Percentiles rank a stretch among this genome's conserved stretches.
Evolutionary conservation across 1,140 invertebrate species (phyloP).

Genomic region (Zaprionus camerounensis): DNA sequence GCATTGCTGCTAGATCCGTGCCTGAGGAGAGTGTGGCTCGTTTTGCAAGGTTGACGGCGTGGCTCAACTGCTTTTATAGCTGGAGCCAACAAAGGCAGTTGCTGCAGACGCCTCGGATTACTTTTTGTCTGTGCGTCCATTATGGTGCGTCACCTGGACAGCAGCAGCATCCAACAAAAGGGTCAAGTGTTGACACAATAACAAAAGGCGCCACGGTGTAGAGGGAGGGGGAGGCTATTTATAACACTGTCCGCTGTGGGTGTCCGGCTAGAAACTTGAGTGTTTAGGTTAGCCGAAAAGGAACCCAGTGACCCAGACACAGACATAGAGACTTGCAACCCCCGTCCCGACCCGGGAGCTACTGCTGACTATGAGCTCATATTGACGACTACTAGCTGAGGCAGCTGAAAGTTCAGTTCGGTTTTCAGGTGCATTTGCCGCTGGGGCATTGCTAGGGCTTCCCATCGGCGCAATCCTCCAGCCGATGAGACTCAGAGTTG

Average conservation of each 20-base stretch:
- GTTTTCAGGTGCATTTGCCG: slow-evolving; percentile 11
- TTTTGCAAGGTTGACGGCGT: slow-evolving; percentile 46
- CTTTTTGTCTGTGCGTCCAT: slow-evolving; percentile 73
- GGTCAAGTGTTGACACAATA: slow-evolving; percentile 68
- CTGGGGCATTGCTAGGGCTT: slow-evolving; percentile 3
- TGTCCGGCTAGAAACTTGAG: slow-evolving; percentile 31
- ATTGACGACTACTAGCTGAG: slow-evolving; percentile 18
- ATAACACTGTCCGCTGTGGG: slow-evolving; percentile 29
- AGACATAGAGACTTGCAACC: slow-evolving; percentile 30
- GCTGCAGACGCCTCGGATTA: slow-evolving; percentile 60
- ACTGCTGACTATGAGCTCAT: slow-evolving; percentile 58
- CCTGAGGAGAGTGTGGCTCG: slow-evolving; percentile 49
- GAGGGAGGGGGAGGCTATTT: slow-evolving; percentile 55
- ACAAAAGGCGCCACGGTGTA: slow-evolving; percentile 46
- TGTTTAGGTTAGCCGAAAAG: slow-evolving; percentile 42
- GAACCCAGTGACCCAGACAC: slow-evolving; percentile 74
- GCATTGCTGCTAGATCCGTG: slow-evolving; percentile 58
- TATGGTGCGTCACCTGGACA: slow-evolving; percentile 73
- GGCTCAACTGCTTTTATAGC: slow-evolving; percentile 55
- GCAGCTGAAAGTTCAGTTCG: slow-evolving; percentile 19
- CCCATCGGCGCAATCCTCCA: slow-evolving; percentile 40
- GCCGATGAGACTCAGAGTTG: not conserved
- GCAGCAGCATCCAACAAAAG: slow-evolving; percentile 54
- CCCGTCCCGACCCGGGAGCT: not conserved
- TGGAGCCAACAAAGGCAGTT: slow-evolving; percentile 41